phyloP scores from a whole-genome alignment of 2,888 invertebrate species.

The Cantharis flavilabris region DNA sequence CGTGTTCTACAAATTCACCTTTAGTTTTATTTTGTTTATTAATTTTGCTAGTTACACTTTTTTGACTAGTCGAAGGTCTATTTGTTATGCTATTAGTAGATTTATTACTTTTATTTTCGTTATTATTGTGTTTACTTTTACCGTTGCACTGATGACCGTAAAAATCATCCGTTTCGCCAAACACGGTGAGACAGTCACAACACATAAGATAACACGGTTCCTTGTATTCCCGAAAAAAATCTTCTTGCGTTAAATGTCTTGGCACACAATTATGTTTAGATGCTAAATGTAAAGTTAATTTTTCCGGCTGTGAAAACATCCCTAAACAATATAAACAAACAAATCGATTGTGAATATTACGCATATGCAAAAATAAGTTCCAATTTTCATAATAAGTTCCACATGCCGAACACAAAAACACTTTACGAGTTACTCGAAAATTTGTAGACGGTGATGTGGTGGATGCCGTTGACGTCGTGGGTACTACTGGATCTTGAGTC shows the following conservation, averaged over 20 bases:
- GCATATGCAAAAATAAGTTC: conserved; percentile 84
- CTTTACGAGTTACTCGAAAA: conserved; percentile 74
- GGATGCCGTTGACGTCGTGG: conserved; percentile 8
- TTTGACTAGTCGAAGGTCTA: conserved; percentile 9
- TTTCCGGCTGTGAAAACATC: conserved; percentile 80
- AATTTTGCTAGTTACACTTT: conserved; percentile 16
- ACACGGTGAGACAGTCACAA: conserved; percentile 79
- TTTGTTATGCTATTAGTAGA: conserved; percentile 2
- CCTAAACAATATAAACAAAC: conserved; percentile 84
- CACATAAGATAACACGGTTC: conserved; percentile 79
- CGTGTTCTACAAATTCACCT: conserved; percentile 38
- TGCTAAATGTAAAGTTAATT: conserved; percentile 75
- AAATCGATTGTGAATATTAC: conserved; percentile 79
- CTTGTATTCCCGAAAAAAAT: conserved; percentile 66
- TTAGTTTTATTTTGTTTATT: conserved; percentile 17
- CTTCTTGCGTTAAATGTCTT: conserved; percentile 69
- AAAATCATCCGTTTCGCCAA: conserved; percentile 76
- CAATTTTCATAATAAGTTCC: conserved; percentile 85
- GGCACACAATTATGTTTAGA: conserved; percentile 80
- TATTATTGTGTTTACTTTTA: conserved; percentile 26
- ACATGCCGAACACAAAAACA: conserved; percentile 81
- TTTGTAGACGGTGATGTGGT: conserved; percentile 56
- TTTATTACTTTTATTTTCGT: conserved; percentile 9
- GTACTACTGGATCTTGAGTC: conserved; percentile 35
- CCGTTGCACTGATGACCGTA: conserved; percentile 70